Percentiles rank a stretch among this genome's conserved stretches.
phyloP scores from a whole-genome alignment of 2,113 vertebrate species.

The Nothoprocta pentlandii region DNA sequence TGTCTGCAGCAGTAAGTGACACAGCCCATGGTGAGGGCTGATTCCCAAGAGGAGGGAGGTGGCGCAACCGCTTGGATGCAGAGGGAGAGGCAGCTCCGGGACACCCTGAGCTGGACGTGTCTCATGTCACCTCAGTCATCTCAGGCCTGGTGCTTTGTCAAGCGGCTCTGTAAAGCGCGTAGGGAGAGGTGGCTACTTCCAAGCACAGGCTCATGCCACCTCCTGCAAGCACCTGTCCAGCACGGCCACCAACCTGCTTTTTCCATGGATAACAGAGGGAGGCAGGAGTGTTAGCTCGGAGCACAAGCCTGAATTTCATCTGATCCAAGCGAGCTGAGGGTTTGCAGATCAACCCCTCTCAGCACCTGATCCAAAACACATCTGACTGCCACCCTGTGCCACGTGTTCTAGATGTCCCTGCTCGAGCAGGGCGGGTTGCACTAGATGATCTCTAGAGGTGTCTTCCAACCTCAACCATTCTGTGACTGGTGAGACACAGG shows the following conservation, averaged over 20 bases:
- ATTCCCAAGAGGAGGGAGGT: neutral
- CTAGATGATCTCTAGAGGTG: too few species aligned
- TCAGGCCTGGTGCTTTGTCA: rapidly evolving
- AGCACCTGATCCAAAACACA: neutral
- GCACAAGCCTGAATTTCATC: neutral
- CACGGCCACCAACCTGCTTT: neutral
- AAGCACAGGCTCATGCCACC: neutral
- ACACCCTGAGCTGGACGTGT: neutral
- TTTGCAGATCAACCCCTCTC: neutral
- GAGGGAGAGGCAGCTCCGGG: neutral
- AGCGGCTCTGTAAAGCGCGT: neutral
- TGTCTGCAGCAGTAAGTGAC: constrained; percentile 1
- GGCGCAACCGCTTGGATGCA: rapidly evolving
- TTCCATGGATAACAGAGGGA: neutral
- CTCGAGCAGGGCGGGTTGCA: too few species aligned
- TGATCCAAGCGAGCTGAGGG: neutral
- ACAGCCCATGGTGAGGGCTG: neutral
- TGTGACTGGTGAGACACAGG: neutral
- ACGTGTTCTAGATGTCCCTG: too few species aligned
- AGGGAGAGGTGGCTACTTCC: neutral
- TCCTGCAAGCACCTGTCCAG: neutral
- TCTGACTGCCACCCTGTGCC: neutral
- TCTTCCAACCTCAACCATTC: too few species aligned
- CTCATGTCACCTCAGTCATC: neutral
- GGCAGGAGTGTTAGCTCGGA: neutral